Base-by-base conservation (phyloP, 1,140 invertebrate species). In the Brachionus plicatilis region DNA sequence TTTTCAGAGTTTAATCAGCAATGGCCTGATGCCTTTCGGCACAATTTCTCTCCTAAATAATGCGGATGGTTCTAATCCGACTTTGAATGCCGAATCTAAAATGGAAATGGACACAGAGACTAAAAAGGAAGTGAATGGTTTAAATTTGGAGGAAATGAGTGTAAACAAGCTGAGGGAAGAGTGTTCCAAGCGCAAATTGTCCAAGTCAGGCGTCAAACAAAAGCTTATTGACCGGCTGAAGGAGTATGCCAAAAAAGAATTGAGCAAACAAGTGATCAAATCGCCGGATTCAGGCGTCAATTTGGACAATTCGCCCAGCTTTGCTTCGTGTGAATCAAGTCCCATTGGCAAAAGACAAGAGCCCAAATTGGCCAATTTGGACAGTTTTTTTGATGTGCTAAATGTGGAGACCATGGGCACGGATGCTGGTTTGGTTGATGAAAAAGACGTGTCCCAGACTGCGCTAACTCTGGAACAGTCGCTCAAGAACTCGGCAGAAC, bases 101-200 rank as follows among this genome's bases (percentile, higher is more conserved):
- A 41, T 43, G 29, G 68, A 72, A 17, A 72, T 1, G 20, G n/a
- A 9, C 43, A n/a, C 3, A 17, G 68, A 72, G n/a, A 43, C 68
- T 4, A 72, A 41, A 43, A 20, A 41, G 20, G 17, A 43, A 17
- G 41, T 6, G 1, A 24, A 17, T 20, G 9, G 33, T 2, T 27
- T 50, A 14, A 76, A 76, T 50, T 50, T 76, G 14, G 72, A 76
- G 20, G 43, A 76, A 37, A 29, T 76, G 24, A 76, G 72, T 76
- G 60, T 83, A n/a, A 68, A 47, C 12, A 37, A 68, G 14, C 20
- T 83, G n/a, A 83, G 37, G 70, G 60, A 83, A 45, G 82, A 83
- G 68, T 83, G 82, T 41, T 33, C 41, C 0, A 83, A 47, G 37
- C 33, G 60, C 8, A 83, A 83, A 37, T 50, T 83, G 43, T 68